A percentile compares a stretch with the other conserved stretches of the same genome.
Conservation (phyloP, 2,797 vertebrate genomes). For the Hyperoplus immaculatus region DNA sequence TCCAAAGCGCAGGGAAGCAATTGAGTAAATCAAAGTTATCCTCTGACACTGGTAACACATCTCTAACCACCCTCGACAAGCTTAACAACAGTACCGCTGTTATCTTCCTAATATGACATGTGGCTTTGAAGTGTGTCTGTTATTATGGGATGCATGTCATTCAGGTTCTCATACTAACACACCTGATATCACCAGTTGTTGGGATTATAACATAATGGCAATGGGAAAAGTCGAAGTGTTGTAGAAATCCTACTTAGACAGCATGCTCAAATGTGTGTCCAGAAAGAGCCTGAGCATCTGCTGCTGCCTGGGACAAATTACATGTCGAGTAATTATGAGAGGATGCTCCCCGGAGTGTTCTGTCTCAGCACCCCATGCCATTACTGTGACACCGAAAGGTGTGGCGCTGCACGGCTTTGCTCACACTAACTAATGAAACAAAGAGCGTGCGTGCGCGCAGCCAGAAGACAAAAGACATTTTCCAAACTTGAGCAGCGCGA, state of each 20-base stretch:
- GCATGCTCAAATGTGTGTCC: constrained; percentile 43
- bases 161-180: constrained; percentile 20
- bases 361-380: constrained; percentile 33
- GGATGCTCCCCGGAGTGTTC: constrained; percentile 58
- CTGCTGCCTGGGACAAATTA: constrained; percentile 71
- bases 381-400: constrained; percentile 59
- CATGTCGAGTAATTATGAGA: constrained; percentile 73
- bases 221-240: constrained; percentile 27
- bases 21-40: constrained; percentile 7
- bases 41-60: neutral
- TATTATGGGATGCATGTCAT: constrained; percentile 3
- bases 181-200: constrained; percentile 28
- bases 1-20: constrained; percentile 1
- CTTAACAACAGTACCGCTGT: neutral
- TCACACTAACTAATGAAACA: constrained; percentile 59
- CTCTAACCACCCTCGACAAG: constrained; percentile 9
- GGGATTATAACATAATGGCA: constrained; percentile 22
- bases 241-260: constrained; percentile 21
- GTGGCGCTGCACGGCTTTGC: constrained; percentile 55
- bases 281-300: constrained; percentile 55
- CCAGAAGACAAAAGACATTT: constrained; percentile 30
- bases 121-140: neutral
- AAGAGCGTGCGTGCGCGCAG: constrained; percentile 14
- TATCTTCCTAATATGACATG: neutral
- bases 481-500: constrained; percentile 54